These are phyloP conservation scores for Mohoua ochrocephala DNA, from an alignment of 2,113 vertebrate genomes.

Conservation along the genomic window DNA sequence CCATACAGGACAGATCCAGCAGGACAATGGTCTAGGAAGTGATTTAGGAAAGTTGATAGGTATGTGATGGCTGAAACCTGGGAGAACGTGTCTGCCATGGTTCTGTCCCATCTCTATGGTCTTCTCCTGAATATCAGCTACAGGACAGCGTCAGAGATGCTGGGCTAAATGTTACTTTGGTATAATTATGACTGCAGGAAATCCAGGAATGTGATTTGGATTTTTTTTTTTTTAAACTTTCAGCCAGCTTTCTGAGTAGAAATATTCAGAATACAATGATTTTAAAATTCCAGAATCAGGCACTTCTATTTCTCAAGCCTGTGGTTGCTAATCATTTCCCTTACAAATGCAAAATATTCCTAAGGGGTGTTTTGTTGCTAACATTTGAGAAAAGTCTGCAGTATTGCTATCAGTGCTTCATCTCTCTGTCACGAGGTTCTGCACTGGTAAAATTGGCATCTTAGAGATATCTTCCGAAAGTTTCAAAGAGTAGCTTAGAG, in stretches of 20 bases:
- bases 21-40: background rate
- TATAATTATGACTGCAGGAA: background rate
- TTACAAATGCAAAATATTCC: background rate
- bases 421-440: background rate
- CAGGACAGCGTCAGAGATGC: background rate
- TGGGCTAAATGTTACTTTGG: background rate
- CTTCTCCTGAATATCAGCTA: background rate
- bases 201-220: background rate
- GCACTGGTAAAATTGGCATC: background rate
- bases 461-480: background rate
- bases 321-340: background rate
- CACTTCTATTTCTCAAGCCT: background rate
- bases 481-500: background rate
- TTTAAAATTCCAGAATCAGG: background rate
- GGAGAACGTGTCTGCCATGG: background rate
- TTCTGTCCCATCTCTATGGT: background rate
- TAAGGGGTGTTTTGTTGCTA: background rate
- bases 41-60: background rate
- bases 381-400: background rate
- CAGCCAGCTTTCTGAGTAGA: background rate
- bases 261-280: background rate
- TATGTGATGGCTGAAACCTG: background rate
- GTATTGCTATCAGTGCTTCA: background rate
- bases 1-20: background rate
- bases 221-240: background rate